phyloP scores from a whole-genome alignment of 2,113 vertebrate species.

The Orycteropus afer region DNA sequence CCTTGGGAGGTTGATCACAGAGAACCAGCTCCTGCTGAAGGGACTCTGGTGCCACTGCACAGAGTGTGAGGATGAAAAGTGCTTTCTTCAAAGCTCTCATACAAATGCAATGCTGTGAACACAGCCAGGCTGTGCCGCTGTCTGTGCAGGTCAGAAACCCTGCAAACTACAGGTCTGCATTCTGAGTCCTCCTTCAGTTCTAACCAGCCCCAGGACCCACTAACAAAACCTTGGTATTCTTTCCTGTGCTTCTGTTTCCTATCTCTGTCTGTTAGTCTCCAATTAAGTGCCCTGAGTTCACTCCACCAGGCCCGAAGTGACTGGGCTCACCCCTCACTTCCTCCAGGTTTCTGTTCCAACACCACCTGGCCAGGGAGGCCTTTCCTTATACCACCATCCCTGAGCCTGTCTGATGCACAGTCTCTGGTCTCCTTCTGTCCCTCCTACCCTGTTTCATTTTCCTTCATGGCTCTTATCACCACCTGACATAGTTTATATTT shows the following conservation, averaged over 20 bases:
- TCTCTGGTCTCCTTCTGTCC: background rate
- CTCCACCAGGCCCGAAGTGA: background rate
- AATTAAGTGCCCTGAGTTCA: background rate
- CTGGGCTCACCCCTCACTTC: background rate
- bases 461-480: background rate
- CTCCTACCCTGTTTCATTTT: background rate
- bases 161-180: rapidly evolving
- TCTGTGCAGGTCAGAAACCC: background rate
- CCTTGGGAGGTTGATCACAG: background rate
- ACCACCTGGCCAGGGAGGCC: background rate
- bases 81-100: background rate
- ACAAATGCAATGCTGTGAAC: background rate
- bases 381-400: background rate
- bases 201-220: background rate
- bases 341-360: background rate
- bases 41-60: background rate
- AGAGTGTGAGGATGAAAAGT: background rate
- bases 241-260: background rate
- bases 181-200: too few relatives aligned
- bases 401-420: background rate
- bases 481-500: background rate
- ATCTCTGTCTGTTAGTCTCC: background rate
- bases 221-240: background rate
- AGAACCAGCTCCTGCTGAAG: background rate
- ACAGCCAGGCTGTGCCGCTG: background rate